Percentiles rank a stretch among this genome's conserved stretches.
Evolutionary conservation across 2,113 vertebrate genomes (phyloP).

Genomic region (Brevimyrus niger): DNA sequence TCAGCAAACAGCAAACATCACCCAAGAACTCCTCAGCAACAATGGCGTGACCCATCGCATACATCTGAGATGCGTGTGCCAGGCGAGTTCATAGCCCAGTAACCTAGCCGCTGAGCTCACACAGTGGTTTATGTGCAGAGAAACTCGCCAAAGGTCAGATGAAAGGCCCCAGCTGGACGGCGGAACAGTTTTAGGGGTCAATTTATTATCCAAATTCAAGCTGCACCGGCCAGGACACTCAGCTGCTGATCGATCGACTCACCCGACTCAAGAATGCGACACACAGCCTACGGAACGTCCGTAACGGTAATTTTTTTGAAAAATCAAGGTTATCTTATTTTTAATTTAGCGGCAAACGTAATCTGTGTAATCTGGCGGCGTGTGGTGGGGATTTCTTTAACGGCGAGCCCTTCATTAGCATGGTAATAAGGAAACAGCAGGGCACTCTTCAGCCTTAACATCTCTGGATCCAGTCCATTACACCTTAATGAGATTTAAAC

Average conservation of each 20-base stretch:
- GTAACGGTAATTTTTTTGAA: neutral
- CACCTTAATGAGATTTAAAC: constrained; percentile 70
- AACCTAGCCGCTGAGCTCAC: neutral
- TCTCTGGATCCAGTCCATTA: constrained; percentile 67
- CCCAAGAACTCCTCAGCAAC: neutral
- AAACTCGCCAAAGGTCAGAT: neutral
- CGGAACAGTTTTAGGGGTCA: neutral
- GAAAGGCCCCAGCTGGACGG: neutral
- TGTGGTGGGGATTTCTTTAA: constrained; percentile 51
- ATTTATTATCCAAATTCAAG: neutral
- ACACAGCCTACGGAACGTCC: neutral
- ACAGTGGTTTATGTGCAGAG: neutral
- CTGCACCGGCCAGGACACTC: neutral
- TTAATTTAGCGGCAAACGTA: constrained; percentile 33
- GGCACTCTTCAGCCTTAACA: constrained; percentile 51
- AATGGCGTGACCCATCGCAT: neutral
- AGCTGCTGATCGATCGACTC: neutral
- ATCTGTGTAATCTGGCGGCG: constrained; percentile 32
- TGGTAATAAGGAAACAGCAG: constrained; percentile 67
- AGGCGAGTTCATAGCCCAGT: neutral
- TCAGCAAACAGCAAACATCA: neutral
- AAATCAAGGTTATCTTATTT: constrained; percentile 30
- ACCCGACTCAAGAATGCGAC: neutral
- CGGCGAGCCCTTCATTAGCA: constrained; percentile 60
- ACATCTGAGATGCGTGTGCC: neutral